Conservation (phyloP, 2,797 vertebrate species). For the Rhynchotus rufescens region DNA sequence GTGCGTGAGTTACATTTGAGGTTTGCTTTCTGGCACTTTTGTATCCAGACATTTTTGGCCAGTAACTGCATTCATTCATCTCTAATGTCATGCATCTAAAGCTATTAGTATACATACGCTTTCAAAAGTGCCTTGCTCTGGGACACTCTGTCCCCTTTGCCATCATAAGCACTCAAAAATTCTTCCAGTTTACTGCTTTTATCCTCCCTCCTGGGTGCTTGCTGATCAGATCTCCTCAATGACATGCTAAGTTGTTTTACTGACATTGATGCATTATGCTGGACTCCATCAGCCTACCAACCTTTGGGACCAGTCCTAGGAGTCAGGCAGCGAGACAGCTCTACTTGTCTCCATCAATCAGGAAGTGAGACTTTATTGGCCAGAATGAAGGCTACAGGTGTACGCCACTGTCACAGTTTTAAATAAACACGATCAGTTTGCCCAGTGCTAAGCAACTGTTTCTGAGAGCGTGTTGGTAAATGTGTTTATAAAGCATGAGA, state of each 20-base stretch:
- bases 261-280: slow-evolving; percentile 70
- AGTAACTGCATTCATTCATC: slow-evolving; percentile 7
- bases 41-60: neutral
- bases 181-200: slow-evolving; percentile 56
- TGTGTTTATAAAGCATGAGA: slow-evolving; percentile 81
- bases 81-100: slow-evolving; percentile 31
- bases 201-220: slow-evolving; percentile 37
- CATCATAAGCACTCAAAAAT: slow-evolving; percentile 65
- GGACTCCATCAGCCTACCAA: slow-evolving; percentile 51
- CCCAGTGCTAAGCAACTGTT: slow-evolving; percentile 73
- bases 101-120: slow-evolving; percentile 31
- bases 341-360: slow-evolving; percentile 75
- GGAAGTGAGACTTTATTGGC: slow-evolving; percentile 60
- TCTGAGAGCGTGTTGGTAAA: slow-evolving; percentile 77
- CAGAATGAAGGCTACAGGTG: slow-evolving; percentile 59
- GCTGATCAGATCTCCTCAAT: slow-evolving; percentile 56
- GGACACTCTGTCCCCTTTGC: slow-evolving; percentile 36
- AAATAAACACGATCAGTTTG: slow-evolving; percentile 78
- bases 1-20: neutral
- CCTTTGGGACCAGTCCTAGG: slow-evolving; percentile 68
- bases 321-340: slow-evolving; percentile 66
- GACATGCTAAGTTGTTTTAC: slow-evolving; percentile 60
- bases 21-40: neutral
- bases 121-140: slow-evolving; percentile 38
- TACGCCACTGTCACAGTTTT: slow-evolving; percentile 62